phyloP scores from a whole-genome alignment of 2,113 vertebrate genomes.

The Amblyopsis rosae region DNA sequence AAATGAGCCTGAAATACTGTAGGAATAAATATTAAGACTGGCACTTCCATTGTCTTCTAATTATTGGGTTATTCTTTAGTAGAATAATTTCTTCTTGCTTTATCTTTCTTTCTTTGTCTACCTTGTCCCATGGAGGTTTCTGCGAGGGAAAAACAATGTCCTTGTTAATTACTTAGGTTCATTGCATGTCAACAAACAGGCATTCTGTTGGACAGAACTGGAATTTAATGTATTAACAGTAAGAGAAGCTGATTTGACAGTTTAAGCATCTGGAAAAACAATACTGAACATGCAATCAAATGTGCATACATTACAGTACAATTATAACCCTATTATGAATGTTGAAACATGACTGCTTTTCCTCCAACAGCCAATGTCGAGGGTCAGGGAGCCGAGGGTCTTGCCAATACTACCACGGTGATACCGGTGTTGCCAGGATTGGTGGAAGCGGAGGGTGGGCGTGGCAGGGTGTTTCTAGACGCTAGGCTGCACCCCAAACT shows the following conservation, averaged over 20 bases:
- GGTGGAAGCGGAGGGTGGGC: constrained; percentile 61
- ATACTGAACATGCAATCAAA: not conserved
- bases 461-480: constrained; percentile 69
- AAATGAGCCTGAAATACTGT: too few relatives aligned
- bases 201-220: constrained; percentile 12
- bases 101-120: constrained; percentile 27
- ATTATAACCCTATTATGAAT: not conserved
- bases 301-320: not conserved
- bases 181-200: constrained; percentile 41
- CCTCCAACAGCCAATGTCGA: constrained; percentile 76
- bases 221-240: constrained; percentile 21
- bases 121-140: constrained; percentile 52
- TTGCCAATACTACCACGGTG: constrained; percentile 53
- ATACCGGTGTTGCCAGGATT: constrained; percentile 23
- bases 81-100: not conserved
- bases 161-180: constrained; percentile 65
- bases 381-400: constrained; percentile 79
- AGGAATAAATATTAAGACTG: too few relatives aligned
- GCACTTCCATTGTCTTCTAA: not conserved
- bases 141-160: constrained; percentile 65
- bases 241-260: not conserved
- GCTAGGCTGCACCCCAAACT: constrained; percentile 80
- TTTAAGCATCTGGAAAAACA: not conserved
- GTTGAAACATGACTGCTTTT: constrained; percentile 2
- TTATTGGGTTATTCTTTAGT: constrained; percentile 21